A percentile compares a stretch with the other conserved stretches of the same genome.
phyloP scores from a whole-genome alignment of 2,888 invertebrate genomes.

The Tipula lateralis region DNA sequence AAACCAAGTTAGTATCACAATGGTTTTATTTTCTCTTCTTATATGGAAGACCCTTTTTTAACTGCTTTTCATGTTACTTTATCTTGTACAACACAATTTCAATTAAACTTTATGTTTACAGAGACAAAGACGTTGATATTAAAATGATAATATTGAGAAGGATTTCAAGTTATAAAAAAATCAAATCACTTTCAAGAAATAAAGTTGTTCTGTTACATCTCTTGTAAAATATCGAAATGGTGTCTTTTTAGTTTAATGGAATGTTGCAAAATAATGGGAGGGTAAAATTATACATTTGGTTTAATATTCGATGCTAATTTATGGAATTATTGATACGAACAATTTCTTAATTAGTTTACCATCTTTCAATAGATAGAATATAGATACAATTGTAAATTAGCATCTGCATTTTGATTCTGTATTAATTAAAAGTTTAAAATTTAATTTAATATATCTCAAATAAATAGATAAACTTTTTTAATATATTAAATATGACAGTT shows the following conservation, averaged over 20 bases:
- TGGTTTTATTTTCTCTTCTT: not conserved
- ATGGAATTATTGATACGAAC: not conserved
- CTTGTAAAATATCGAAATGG: not conserved
- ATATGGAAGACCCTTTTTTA: not conserved
- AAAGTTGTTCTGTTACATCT: not conserved
- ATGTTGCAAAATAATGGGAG: not conserved
- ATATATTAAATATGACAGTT: too few relatives aligned
- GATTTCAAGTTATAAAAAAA: not conserved
- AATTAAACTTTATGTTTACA: not conserved
- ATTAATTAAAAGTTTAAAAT: not conserved
- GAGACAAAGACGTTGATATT: not conserved
- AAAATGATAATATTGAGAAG: not conserved
- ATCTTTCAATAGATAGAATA: too few relatives aligned
- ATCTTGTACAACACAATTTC: not conserved
- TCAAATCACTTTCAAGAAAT: not conserved
- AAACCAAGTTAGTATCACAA: not conserved
- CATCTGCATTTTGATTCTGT: not conserved
- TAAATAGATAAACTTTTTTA: too few relatives aligned
- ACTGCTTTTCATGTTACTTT: not conserved
- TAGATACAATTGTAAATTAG: not conserved
- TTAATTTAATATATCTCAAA: too few relatives aligned
- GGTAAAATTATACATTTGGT: not conserved
- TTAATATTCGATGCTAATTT: not conserved
- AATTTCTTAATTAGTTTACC: not conserved
- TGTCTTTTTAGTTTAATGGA: not conserved